Evolutionary conservation across 2,888 invertebrate genomes (phyloP).

Genomic region (Caenorhabditis zanzibari): DNA sequence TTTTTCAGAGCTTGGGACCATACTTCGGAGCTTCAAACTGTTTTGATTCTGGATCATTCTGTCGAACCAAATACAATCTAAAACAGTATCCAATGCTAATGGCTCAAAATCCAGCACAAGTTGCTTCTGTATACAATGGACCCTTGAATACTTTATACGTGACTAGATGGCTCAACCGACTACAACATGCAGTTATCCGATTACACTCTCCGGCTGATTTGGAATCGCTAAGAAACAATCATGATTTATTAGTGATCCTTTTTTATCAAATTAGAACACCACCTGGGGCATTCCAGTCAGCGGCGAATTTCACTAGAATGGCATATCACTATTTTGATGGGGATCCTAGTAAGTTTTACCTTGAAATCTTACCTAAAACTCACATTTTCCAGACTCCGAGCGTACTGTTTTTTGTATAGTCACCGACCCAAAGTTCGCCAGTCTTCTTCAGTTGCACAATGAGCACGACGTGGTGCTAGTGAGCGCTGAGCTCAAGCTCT

Average conservation of each 20-base stretch:
- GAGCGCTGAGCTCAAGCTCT: conserved; percentile 42
- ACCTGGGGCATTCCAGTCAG: conserved; percentile 22
- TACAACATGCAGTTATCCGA: conserved; percentile 46
- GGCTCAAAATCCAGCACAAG: conserved; percentile 18
- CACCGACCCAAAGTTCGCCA: conserved; percentile 42
- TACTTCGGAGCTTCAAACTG: conserved; percentile 61
- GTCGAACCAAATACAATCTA: conserved; percentile 52
- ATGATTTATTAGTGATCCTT: conserved; percentile 46
- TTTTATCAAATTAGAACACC: conserved; percentile 11
- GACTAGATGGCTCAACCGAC: conserved; percentile 56
- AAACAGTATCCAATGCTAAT: conserved; percentile 55
- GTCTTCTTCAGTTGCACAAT: conserved; percentile 36
- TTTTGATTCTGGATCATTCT: conserved; percentile 35
- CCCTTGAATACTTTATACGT: conserved; percentile 46
- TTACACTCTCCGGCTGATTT: conserved; percentile 39
- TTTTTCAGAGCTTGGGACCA: conserved; percentile 41
- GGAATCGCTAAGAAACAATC: conserved; percentile 7
- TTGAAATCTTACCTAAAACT: not conserved
- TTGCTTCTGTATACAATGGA: conserved; percentile 58
- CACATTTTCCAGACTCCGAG: conserved; percentile 51
- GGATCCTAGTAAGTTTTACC: conserved; percentile 53
- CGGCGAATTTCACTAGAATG: conserved; percentile 45
- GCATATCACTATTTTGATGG: conserved; percentile 49
- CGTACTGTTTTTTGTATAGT: conserved; percentile 51
- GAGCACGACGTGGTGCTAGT: conserved; percentile 56